Percentiles rank a stretch among this genome's conserved stretches.
Conservation (phyloP, 2,797 vertebrate genomes). For the Sphaeramia orbicularis region DNA sequence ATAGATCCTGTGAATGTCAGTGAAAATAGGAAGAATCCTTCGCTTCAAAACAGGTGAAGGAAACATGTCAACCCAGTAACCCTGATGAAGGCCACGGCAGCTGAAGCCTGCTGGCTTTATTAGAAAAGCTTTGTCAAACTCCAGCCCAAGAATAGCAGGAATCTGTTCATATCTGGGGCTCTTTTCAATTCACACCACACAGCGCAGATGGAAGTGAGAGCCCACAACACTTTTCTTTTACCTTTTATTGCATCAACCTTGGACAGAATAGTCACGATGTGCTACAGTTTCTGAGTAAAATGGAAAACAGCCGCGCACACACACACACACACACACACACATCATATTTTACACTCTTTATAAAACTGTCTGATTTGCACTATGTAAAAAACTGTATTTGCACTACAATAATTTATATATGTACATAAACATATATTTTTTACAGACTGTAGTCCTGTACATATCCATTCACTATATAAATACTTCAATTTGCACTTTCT, state of each 20-base stretch:
- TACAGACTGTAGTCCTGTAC: no score
- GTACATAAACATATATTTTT: no score
- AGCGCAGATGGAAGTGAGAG: conserved; percentile 10
- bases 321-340: no score
- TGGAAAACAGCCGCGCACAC: conserved; percentile 7
- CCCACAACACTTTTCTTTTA: conserved; percentile 1
- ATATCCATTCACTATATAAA: no score
- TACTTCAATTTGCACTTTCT: no score
- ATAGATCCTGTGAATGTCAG: not conserved
- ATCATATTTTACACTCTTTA: conserved; percentile 13
- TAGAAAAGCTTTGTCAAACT: conserved; percentile 51
- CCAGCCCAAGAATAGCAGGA: conserved; percentile 34
- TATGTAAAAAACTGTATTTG: no score
- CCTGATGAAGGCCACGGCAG: conserved; percentile 50
- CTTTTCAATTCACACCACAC: conserved; percentile 28
- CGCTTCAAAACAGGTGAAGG: conserved; percentile 26
- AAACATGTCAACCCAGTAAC: conserved; percentile 12
- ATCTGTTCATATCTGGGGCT: conserved; percentile 40
- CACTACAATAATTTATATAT: no score
- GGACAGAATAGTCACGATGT: conserved; percentile 30
- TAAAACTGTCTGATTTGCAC: no score
- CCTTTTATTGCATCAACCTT: conserved; percentile 37
- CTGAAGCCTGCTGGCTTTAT: conserved; percentile 39
- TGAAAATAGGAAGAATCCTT: conserved; percentile 5
- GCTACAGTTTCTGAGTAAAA: conserved; percentile 10